A percentile compares a stretch with the other conserved stretches of the same genome.
Conservation (phyloP, 2,113 vertebrate species). For the Oenanthe melanoleuca region DNA sequence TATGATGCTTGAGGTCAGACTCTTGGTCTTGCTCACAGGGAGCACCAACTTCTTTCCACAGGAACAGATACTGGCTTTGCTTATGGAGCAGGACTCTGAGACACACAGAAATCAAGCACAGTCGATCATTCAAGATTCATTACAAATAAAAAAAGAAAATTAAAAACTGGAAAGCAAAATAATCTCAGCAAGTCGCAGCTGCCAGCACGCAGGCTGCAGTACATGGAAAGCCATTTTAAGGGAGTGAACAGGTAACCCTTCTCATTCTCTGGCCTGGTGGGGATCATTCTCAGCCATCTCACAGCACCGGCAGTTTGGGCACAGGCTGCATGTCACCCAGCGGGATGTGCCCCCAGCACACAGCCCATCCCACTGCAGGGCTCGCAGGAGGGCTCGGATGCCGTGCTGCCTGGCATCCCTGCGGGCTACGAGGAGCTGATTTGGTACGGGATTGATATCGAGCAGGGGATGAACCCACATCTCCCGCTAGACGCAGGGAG, state of each 20-base stretch:
- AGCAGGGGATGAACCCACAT: not conserved
- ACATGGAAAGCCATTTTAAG: not conserved
- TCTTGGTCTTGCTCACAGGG: not conserved
- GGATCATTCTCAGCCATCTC: not conserved
- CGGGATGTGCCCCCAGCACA: rapidly evolving
- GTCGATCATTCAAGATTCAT: not conserved
- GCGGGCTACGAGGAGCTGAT: rapidly evolving
- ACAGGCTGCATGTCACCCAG: not conserved
- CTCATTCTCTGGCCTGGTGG: not conserved
- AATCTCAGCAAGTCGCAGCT: not conserved
- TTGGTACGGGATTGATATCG: not conserved
- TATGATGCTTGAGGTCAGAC: not conserved
- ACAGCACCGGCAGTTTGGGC: not conserved
- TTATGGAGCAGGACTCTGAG: rapidly evolving
- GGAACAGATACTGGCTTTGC: not conserved
- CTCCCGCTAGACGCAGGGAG: not conserved
- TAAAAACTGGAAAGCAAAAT: not conserved
- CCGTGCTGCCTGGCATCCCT: not conserved
- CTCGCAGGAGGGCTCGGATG: not conserved
- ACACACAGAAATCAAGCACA: rapidly evolving
- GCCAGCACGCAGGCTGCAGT: not conserved
- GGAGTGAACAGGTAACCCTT: not conserved
- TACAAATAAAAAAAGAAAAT: not conserved
- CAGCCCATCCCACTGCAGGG: rapidly evolving
- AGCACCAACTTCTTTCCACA: not conserved